Evolutionary conservation across 2,888 invertebrate genomes (phyloP), one percentile per base, ranked within the genome.

Genomic region (Meiosimyza platycephala): DNA sequence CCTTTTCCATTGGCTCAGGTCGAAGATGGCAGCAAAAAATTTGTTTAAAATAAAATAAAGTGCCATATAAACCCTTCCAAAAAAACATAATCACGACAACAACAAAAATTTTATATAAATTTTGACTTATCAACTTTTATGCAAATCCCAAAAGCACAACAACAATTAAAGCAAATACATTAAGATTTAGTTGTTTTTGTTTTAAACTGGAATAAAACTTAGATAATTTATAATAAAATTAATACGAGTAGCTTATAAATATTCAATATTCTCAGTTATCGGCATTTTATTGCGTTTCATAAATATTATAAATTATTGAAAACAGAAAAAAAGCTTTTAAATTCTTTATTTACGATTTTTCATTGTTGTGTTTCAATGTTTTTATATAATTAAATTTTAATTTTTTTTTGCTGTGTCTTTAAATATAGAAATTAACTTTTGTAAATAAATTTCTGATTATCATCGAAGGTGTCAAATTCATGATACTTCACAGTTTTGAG

Each of bases 101-200:
- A 28, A 57, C 22, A 57, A 4, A 67, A 55, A 15, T 40, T 40
- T 40, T 40, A 9, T 40, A 40, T 76, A 63, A 77, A 76, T 76
- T 77, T 80, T 80, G 79, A 81, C 80, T 82, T 80, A 76, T 11
- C 73, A 78, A 79, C 76, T 77, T 76, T 78, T 82, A 82, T 82
- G 82, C 78, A 54, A 55, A 55, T 72, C 51, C 59, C 18, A 48
- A 64, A 22, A 33, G 33, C 11, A 57, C 55, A 52, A 55, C 57
- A 48, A 48, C 40, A 22, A 16, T 22, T 13, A 48, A 51, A 28
- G 18, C 22, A 28, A 28, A 28, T 28, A n/a, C 50, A 6, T 33
- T n/a, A 3, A n/a, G 6, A 63, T 33, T 40, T 40, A 18, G 47
- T 40, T 40, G 40, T 40, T 40, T 40, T 40, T 40, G 40, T 2